Base-by-base conservation (phyloP, 1,140 invertebrate species). In the Leptestheria dahalacensis region DNA sequence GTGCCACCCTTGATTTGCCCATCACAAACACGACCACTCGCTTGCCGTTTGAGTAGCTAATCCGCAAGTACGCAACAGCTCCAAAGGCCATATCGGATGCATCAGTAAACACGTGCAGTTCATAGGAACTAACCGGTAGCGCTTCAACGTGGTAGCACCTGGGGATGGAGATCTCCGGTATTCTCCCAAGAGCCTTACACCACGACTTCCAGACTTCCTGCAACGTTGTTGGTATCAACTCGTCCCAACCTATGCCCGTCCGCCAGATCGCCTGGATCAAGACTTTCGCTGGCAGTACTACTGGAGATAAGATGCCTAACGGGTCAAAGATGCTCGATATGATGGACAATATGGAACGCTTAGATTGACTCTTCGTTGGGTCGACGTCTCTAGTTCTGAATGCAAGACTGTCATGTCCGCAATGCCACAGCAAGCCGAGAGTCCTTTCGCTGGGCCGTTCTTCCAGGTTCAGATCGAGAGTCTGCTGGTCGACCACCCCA, bases 241-340 rank as follows among this genome's bases (percentile, higher is more conserved):
- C 63, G 54, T 67, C 63, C 63, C 48, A 68, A 2, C 26, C 50
- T 11, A 72, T 10, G 26, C 68, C 65, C 29, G 25, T 24, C 52
- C 63, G 23, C 72, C 73, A 74, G 12, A 75, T 41, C 57, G 67
- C 50, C 67, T 77, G 74, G 11, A 76, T 54, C 3, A 75, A 59
- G 6, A 72, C 65, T 65, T 76, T 76, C 24, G 66, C 65, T 15
- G 57, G 60, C 10, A 73, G 64, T 11, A 67, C 67, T 9, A 71
- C 47, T 25, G 74, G 71, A 0, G 66, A 24, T 1, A 61, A 51
- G 21, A 65, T 41, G 11, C 67, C 68, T 9, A 68, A 61, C 0
- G 67, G 68, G 47, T 70, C 68, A 60, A 62, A 68, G 1, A 68
- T 15, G n/a, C n/a, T n/a, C n/a, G n/a, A n/a, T n/a, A n/a, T n/a